Evolutionary conservation across 2,113 vertebrate genomes (phyloP), one percentile per base, ranked within the genome.

Genomic region (Oceanodroma tethys): DNA sequence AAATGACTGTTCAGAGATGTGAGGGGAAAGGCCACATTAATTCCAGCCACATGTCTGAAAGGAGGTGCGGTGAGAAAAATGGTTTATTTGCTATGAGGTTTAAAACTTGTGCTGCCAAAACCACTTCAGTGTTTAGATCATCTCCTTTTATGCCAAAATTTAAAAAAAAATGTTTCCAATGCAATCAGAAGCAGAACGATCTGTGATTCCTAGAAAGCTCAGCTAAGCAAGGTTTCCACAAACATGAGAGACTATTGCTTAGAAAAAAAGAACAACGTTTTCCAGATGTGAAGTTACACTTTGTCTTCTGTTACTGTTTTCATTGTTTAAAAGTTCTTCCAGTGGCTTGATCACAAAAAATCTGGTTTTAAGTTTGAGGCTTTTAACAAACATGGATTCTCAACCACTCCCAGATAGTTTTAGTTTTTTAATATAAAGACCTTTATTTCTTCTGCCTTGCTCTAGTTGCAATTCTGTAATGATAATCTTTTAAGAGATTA

Each of bases 121-220:
- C 25, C 30, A 26, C 47, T 81, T 60, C 32, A 34, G 29, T 53
- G 38, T 85, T 91, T 65, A 71, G 45, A 84, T 90, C 34, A 62
- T 59, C 63, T 83, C 8, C 34, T 67, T 78, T 81, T 47, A 42
- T 52, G 67, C 67, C 86, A 93, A 55, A 91, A 76, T 78, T 59
- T 3, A 17, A 73, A 8, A 8, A 9, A 72, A 73, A 20, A 38
- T 13, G 38, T 48, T 86, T 71, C 29, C 47, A 10, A 21, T 89
- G 40, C 58, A 74, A 60, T 96, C 63, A 63, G 76, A 72, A 93
- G 81, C 32, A 67, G 79, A 92, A 90, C 1, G 6, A 45, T 70
- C 65, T 88, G 86, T 55, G 66, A 63, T 95, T 96, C 95, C 62
- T 93, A 60, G 90, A 93, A 82, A 84, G 87, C 42, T 94, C 56